Evolutionary conservation across 2,113 vertebrate genomes (phyloP), one percentile per base, ranked within the genome.

Genomic region (Oenanthe oenanthe): DNA sequence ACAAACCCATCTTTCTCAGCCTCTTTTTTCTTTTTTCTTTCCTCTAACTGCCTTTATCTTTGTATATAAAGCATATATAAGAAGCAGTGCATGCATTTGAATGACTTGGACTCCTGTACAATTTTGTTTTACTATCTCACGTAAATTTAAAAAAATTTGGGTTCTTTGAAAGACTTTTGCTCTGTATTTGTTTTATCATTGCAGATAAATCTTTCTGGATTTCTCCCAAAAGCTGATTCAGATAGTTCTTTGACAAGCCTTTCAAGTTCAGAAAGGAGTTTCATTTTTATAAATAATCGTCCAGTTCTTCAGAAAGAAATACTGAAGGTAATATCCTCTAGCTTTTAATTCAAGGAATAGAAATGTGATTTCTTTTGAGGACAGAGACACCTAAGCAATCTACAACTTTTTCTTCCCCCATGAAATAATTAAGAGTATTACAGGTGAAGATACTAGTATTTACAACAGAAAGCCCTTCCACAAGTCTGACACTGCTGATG

Each of bases 261-360:
- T 74, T 98, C 98, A 38, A 98, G 96, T 74, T 97, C 98, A 68
- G 99, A 99, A 92, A 98, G 97, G 96, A 99, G 98, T 43, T 99
- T 99, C 48, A 91, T 99, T 88, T 99, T 98, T 90, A 96, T 99
- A 93, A 99, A 99, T 83, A 97, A 96, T 85, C 98, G 99, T 42
- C 99, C 99, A 7, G 96, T 99, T 88, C 98, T 98, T 89, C 98
- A 98, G 24, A 99, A 99, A 97, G 99, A 99, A n/a, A 98, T 99
- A 80, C 95, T 99, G 85, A 99, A 99, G 99, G 99, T 99, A 98
- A 85, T 77, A n/a, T 53, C 4, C 19, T 94, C 58, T 62, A 60
- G 6, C 34, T 81, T 92, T 66, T 93, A 58, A 72, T 65, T 74
- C 22, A 45, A 57, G 32, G 31, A 78, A 50, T 36, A 95, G 78